These are phyloP conservation scores for Isurus oxyrinchus DNA, from an alignment of 2,113 vertebrate species.

Conservation along the genomic window DNA sequence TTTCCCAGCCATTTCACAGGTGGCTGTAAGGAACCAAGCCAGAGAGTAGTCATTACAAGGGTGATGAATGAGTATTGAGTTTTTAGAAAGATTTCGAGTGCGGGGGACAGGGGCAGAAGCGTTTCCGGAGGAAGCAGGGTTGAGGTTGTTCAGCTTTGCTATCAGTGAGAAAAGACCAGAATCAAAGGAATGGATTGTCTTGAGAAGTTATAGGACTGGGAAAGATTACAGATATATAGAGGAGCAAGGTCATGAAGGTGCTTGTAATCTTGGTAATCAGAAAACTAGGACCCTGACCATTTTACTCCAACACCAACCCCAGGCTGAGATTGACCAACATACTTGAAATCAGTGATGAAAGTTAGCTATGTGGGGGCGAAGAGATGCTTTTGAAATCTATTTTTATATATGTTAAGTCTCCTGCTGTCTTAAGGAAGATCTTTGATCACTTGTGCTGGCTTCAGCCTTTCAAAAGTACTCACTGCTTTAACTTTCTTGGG, in stretches of 20 bases:
- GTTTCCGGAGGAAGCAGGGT: background rate
- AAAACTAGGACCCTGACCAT: background rate
- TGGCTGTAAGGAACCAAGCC: background rate
- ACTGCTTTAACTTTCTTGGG: background rate
- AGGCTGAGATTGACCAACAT: background rate
- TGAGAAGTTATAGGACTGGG: background rate
- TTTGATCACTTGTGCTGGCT: background rate
- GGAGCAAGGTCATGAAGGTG: background rate
- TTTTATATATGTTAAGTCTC: background rate
- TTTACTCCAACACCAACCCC: background rate
- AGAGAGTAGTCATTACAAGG: background rate
- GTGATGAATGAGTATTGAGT: background rate
- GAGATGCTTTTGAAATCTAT: background rate
- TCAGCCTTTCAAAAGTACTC: background rate
- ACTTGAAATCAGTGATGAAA: background rate
- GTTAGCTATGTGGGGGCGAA: background rate
- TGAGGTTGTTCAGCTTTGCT: background rate
- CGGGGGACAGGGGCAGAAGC: background rate
- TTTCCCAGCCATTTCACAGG: background rate
- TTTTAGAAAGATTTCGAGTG: background rate
- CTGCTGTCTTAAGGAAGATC: background rate
- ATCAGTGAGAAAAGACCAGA: background rate
- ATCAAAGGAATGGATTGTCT: background rate
- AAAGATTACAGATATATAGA: background rate
- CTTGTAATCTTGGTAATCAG: background rate